Evolutionary conservation across 2,888 invertebrate species (phyloP).

Genomic region (Endomychus coccineus): DNA sequence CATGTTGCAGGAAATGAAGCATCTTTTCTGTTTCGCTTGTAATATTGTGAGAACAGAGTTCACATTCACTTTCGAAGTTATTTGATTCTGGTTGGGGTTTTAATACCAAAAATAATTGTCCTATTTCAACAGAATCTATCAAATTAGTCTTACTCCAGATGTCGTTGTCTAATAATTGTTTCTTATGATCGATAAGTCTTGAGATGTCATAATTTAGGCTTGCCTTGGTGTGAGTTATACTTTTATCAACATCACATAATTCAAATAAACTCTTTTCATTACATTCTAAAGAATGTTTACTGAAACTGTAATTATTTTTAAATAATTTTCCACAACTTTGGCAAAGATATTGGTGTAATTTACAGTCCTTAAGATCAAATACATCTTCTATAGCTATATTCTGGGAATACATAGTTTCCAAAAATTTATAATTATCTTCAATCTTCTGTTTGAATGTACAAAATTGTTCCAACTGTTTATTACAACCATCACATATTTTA

Average conservation of each 20-base stretch:
- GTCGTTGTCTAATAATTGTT: no score
- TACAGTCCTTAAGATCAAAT: not conserved
- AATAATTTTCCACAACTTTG: not conserved
- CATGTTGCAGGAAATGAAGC: not conserved
- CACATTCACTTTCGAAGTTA: not conserved
- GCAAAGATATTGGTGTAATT: not conserved
- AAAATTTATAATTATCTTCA: not conserved
- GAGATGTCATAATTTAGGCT: no score
- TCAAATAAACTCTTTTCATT: slow-evolving; percentile 1
- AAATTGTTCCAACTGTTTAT: no score
- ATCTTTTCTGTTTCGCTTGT: not conserved
- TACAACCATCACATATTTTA: no score
- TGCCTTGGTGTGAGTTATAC: no score
- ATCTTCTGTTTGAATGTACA: no score
- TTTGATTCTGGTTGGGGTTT: not conserved
- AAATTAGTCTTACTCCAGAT: no score
- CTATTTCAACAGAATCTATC: no score
- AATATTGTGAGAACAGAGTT: not conserved
- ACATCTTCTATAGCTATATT: not conserved
- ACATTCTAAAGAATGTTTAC: not conserved
- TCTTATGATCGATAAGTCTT: not conserved
- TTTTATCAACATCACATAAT: not conserved
- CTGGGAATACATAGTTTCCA: not conserved
- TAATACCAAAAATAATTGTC: not conserved
- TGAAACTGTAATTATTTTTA: not conserved